Conservation (phyloP, 2,113 vertebrate species). For the Vidua chalybeata region DNA sequence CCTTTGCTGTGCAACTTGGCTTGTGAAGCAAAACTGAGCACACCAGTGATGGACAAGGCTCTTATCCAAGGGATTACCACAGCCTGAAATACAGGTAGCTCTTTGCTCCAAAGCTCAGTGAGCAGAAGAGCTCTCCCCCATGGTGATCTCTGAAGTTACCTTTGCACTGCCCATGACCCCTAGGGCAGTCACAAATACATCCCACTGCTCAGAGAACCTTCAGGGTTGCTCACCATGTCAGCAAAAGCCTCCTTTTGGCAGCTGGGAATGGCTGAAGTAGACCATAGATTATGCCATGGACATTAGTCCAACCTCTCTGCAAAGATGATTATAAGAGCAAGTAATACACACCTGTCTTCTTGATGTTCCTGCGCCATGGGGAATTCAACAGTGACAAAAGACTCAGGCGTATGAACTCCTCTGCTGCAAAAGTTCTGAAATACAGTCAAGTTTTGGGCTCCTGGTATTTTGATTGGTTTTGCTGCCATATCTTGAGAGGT, state of each 20-base stretch:
- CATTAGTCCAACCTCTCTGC: background rate
- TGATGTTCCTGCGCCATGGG: background rate
- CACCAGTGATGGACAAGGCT: accelerated
- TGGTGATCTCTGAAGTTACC: background rate
- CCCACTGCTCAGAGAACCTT: background rate
- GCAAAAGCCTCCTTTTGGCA: background rate
- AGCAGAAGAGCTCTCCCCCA: background rate
- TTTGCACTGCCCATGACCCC: background rate
- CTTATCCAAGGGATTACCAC: background rate
- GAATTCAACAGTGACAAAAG: background rate
- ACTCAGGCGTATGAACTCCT: background rate
- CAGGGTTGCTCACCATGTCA: background rate
- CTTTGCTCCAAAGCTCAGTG: background rate
- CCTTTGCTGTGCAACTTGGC: background rate
- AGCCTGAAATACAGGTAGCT: background rate
- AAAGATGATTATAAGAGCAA: background rate
- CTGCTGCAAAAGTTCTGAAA: background rate
- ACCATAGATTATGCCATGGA: background rate
- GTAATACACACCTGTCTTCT: background rate
- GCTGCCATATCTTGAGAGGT: background rate
- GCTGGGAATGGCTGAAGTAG: background rate
- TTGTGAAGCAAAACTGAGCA: background rate
- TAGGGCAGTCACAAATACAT: background rate
- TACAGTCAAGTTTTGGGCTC: background rate
- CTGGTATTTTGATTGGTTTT: background rate